phyloP scores from a whole-genome alignment of 64 coral and sea anemone species.

The Montipora capricornis region DNA sequence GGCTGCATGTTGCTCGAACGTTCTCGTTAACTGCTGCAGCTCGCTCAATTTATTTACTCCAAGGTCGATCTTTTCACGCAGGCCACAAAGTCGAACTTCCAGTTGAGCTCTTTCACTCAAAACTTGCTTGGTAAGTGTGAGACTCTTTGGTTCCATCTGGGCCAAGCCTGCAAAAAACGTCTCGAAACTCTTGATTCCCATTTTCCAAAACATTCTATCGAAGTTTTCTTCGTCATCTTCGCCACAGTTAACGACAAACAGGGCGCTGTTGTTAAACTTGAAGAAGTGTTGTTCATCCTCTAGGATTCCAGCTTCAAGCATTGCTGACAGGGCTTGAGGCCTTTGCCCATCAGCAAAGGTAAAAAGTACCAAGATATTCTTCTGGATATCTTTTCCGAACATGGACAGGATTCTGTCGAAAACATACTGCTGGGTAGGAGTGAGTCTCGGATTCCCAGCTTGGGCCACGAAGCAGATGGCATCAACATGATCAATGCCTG shows the following conservation, averaged over 20 bases:
- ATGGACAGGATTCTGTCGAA: slow-evolving; percentile 68
- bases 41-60: slow-evolving; percentile 41
- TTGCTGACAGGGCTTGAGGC: slow-evolving; percentile 48
- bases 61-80: slow-evolving; percentile 26
- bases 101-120: slow-evolving; percentile 63
- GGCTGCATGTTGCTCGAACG: slow-evolving; percentile 37
- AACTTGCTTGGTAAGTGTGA: slow-evolving; percentile 56
- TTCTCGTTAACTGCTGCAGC: slow-evolving; percentile 40
- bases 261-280: slow-evolving; percentile 62
- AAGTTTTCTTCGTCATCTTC: slow-evolving; percentile 54
- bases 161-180: slow-evolving; percentile 36
- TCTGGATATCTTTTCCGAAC: slow-evolving; percentile 73
- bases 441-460: slow-evolving; percentile 64
- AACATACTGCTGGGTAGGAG: slow-evolving; percentile 61
- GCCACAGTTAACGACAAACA: slow-evolving; percentile 48
- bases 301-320: slow-evolving; percentile 26
- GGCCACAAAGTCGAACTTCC: slow-evolving; percentile 40
- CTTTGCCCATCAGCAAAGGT: slow-evolving; percentile 67
- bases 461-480: slow-evolving; percentile 60
- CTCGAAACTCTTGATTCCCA: slow-evolving; percentile 52
- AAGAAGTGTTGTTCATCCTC: background rate
- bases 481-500: slow-evolving; percentile 66
- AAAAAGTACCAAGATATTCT: slow-evolving; percentile 60
- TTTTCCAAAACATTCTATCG: slow-evolving; percentile 56
- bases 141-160: slow-evolving; percentile 30